Conservation (phyloP, 2,113 vertebrate species). For the Bos javanicus region DNA sequence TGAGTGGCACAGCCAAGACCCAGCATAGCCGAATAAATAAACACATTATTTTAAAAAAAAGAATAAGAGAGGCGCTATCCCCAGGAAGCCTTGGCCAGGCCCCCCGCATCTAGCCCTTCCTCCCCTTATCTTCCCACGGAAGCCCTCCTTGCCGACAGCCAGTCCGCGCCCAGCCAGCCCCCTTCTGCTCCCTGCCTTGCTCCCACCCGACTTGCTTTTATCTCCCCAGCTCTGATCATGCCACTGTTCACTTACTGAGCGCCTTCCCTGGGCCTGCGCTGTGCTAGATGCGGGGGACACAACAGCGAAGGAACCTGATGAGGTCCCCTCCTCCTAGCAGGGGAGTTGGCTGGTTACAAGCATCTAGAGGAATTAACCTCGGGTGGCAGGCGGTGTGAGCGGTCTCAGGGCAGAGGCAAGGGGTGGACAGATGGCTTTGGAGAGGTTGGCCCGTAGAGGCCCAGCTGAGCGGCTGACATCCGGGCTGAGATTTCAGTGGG, state of each 20-base stretch:
- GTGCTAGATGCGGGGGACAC: too few relatives aligned
- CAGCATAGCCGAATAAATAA: background rate
- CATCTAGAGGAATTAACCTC: too few relatives aligned
- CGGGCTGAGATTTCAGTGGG: background rate
- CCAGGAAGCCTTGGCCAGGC: background rate
- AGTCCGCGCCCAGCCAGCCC: background rate
- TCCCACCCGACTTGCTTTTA: background rate
- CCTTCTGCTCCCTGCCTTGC: background rate
- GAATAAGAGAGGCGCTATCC: background rate
- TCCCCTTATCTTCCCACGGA: rapidly evolving
- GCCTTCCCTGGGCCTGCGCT: background rate
- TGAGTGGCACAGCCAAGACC: background rate
- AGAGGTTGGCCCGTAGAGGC: background rate
- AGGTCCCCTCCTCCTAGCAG: background rate
- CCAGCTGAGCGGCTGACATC: background rate
- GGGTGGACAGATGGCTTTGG: background rate
- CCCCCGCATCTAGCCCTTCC: background rate
- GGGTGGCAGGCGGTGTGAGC: rapidly evolving
- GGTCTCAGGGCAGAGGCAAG: rapidly evolving
- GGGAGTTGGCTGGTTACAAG: rapidly evolving
- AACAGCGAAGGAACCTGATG: rapidly evolving
- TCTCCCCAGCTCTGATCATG: background rate
- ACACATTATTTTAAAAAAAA: background rate
- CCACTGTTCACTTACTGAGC: background rate
- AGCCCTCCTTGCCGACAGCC: rapidly evolving